phyloP scores from a whole-genome alignment of 2,797 vertebrate genomes.

The Poecilia picta region DNA sequence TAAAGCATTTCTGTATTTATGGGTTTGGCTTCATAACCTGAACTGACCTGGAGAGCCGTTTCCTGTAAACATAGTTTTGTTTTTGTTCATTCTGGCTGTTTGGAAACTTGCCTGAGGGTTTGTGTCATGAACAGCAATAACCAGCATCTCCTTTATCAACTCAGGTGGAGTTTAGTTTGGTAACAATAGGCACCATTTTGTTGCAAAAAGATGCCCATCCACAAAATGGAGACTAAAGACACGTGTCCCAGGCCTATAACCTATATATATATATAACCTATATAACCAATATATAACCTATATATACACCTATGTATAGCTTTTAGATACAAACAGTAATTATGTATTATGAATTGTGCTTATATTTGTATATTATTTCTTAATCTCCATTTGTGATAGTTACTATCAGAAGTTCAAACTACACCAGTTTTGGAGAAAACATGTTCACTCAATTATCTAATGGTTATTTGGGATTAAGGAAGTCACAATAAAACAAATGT shows the following conservation, averaged over 20 bases:
- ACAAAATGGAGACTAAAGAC: background rate
- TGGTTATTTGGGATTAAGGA: background rate
- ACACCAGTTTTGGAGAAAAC: background rate
- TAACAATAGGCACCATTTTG: too few relatives aligned
- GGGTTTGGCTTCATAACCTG: constrained; percentile 4
- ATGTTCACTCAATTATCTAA: background rate
- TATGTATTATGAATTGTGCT: background rate
- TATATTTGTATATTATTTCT: background rate
- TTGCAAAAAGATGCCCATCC: background rate
- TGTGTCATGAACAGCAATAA: background rate
- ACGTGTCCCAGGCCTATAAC: background rate
- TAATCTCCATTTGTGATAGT: background rate
- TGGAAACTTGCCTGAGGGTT: background rate
- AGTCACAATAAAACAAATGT: background rate
- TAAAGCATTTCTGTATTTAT: background rate
- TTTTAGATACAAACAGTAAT: background rate
- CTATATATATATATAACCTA: too few relatives aligned
- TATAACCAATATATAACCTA: too few relatives aligned
- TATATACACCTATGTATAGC: background rate
- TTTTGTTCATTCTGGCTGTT: background rate
- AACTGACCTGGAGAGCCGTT: background rate
- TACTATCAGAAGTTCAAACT: background rate
- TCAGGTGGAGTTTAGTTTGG: background rate
- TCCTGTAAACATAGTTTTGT: background rate
- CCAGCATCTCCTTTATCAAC: background rate